These are phyloP conservation scores for Seriola dumerili DNA, from an alignment of 2,113 vertebrate genomes.

Conservation along the genomic window DNA sequence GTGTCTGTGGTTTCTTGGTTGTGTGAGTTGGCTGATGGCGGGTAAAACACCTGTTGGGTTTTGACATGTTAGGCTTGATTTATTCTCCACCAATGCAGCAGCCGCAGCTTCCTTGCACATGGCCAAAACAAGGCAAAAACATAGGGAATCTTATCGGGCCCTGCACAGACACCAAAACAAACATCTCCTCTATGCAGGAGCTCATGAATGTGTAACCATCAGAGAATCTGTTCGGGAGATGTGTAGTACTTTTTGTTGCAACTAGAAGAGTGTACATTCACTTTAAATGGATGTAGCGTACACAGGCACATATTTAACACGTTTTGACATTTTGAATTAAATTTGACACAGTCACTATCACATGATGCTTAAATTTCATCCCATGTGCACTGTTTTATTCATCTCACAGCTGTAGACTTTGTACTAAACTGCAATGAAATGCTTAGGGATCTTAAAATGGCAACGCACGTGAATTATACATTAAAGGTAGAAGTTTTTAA, in stretches of 20 bases:
- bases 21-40: conserved; percentile 48
- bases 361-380: conserved; percentile 48
- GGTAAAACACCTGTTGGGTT: conserved; percentile 62
- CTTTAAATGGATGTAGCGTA: conserved; percentile 35
- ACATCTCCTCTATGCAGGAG: conserved; percentile 58
- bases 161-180: conserved; percentile 53
- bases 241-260: conserved; percentile 60
- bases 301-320: conserved; percentile 29
- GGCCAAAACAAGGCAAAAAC: conserved; percentile 53
- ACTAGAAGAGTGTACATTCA: conserved; percentile 58
- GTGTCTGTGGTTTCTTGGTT: conserved; percentile 51
- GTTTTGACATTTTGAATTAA: conserved; percentile 37
- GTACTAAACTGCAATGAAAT: conserved; percentile 67
- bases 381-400: conserved; percentile 54
- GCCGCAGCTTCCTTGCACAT: conserved; percentile 47
- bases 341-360: conserved; percentile 36
- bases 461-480: conserved; percentile 67
- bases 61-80: conserved; percentile 65
- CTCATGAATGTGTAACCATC: conserved; percentile 40
- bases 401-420: conserved; percentile 68
- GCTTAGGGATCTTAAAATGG: conserved; percentile 71
- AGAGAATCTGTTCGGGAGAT: conserved; percentile 44
- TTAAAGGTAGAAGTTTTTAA: conserved; percentile 84
- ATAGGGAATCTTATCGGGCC: conserved; percentile 47
- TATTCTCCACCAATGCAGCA: conserved; percentile 61